These are phyloP conservation scores for Echeneis naucrates DNA, from an alignment of 2,797 vertebrate genomes.

Conservation along the genomic window DNA sequence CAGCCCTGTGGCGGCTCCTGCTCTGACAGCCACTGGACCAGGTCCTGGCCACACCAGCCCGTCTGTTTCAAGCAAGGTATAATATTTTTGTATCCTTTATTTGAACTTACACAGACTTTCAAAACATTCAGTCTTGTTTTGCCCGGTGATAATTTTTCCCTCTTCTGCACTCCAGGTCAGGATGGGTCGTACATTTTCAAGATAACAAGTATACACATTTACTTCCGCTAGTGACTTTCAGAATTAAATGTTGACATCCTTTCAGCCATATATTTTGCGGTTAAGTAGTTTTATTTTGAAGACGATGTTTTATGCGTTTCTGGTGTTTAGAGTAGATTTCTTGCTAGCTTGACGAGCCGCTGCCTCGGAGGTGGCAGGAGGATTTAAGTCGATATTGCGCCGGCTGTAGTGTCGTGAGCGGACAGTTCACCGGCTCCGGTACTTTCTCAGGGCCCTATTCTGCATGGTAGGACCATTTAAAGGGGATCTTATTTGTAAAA, in stretches of 20 bases:
- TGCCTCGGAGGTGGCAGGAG: slow-evolving; percentile 33
- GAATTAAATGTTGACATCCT: neutral
- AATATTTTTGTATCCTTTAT: neutral
- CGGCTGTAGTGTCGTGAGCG: neutral
- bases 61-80: slow-evolving; percentile 64
- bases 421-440: neutral
- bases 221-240: slow-evolving; percentile 49
- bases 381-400: slow-evolving; percentile 59
- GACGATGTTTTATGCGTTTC: neutral
- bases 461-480: no score
- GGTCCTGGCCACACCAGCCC: slow-evolving; percentile 33
- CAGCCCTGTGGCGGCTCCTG: slow-evolving; percentile 58
- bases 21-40: slow-evolving; percentile 44
- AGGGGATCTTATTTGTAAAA: neutral
- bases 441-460: neutral
- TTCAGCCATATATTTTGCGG: fast-evolving
- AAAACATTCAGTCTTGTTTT: slow-evolving; percentile 11
- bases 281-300: slow-evolving; percentile 50
- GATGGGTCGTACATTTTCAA: slow-evolving; percentile 35
- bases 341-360: slow-evolving; percentile 12
- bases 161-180: slow-evolving; percentile 5
- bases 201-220: fast-evolving
- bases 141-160: slow-evolving; percentile 4
- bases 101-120: neutral
- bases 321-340: fast-evolving